A percentile compares a stretch with the other conserved stretches of the same genome.
These are phyloP conservation scores for Thunnus albacares DNA, from an alignment of 2,797 vertebrate genomes.

Conservation along the genomic window DNA sequence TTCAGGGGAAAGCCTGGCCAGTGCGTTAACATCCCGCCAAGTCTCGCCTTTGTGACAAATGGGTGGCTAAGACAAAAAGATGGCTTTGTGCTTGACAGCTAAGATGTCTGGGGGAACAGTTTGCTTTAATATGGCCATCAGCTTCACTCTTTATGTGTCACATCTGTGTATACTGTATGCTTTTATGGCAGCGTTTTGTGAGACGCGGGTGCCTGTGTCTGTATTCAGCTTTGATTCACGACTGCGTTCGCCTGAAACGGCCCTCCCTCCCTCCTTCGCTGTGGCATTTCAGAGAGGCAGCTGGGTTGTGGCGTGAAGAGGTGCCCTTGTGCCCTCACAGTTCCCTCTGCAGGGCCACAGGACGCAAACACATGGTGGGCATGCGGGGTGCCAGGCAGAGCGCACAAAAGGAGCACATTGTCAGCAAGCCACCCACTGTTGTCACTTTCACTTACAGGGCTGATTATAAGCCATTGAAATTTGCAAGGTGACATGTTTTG, in stretches of 20 bases:
- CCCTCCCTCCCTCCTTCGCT: slow-evolving; percentile 22
- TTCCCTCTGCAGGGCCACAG: slow-evolving; percentile 53
- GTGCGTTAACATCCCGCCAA: slow-evolving; percentile 24
- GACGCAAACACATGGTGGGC: slow-evolving; percentile 64
- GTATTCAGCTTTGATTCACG: slow-evolving; percentile 60
- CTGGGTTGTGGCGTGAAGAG: slow-evolving; percentile 71
- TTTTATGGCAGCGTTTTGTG: slow-evolving; percentile 39
- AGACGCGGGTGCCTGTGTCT: slow-evolving; percentile 34
- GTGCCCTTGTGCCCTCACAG: slow-evolving; percentile 66
- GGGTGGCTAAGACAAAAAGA: slow-evolving; percentile 11
- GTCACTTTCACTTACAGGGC: slow-evolving; percentile 32
- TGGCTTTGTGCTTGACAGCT: slow-evolving; percentile 16
- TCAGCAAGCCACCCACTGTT: slow-evolving; percentile 48
- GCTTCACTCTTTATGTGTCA: slow-evolving; percentile 15
- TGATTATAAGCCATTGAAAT: slow-evolving; percentile 10
- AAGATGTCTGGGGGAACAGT: slow-evolving; percentile 9
- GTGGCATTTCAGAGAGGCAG: slow-evolving; percentile 63
- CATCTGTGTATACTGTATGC: neutral
- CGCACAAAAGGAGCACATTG: slow-evolving; percentile 60
- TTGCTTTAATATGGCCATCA: slow-evolving; percentile 18
- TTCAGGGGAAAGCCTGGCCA: slow-evolving; percentile 39
- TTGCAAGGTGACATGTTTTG: slow-evolving; percentile 10
- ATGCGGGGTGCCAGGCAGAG: slow-evolving; percentile 66
- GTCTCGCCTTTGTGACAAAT: slow-evolving; percentile 39
- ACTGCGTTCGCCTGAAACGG: slow-evolving; percentile 42